Evolutionary conservation across 2,888 invertebrate genomes (phyloP), one percentile per base, ranked within the genome.

Genomic region (Drosophila eohydei): DNA sequence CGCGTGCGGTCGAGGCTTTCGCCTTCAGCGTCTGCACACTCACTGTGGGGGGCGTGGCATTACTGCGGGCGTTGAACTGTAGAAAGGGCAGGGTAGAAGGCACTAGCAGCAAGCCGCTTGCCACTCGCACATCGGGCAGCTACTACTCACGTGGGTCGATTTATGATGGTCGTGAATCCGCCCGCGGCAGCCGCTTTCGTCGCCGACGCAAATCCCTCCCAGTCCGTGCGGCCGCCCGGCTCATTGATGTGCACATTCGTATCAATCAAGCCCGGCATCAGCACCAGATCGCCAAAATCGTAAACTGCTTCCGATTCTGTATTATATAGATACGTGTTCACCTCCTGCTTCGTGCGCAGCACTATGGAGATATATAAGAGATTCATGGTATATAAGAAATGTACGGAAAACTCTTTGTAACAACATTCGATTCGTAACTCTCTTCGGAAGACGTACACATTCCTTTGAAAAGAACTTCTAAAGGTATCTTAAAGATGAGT

Each of bases 241-340:
- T 96, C 96, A 83, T 96, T 96, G 2, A 96, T 94, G 77, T 96
- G 96, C 6, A 96, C 96, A 88, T 96, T 96, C 0, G 95, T 94
- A 91, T 96, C 96, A 12, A 96, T 94, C 2, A 95, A 93, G 0
- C 96, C 96, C 0, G 96, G 94, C 95, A 96, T 95, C 34, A 96
- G 79, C 0, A 95, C 92, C 71, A 93, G 90, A 69, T 94, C 91
- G 0, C 93, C 94, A 75, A 94, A 94, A 88, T 95, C 94, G 26
- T 92, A 92, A 9, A 93, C 95, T 91, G 94, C 93, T 82, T 95
- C 93, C 63, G 94, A 93, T 79, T 93, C 93, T 66, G 92, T 92
- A 77, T 89, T 92, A 73, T 94, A 93, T 40, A 93, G 89, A 75
- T 94, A 91, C 28, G 94, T 90, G 90, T 93, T 92, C 21, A 94